Evolutionary conservation across 2,888 invertebrate genomes (phyloP), one percentile per base, ranked within the genome.

Genomic region (Gibbula magus): DNA sequence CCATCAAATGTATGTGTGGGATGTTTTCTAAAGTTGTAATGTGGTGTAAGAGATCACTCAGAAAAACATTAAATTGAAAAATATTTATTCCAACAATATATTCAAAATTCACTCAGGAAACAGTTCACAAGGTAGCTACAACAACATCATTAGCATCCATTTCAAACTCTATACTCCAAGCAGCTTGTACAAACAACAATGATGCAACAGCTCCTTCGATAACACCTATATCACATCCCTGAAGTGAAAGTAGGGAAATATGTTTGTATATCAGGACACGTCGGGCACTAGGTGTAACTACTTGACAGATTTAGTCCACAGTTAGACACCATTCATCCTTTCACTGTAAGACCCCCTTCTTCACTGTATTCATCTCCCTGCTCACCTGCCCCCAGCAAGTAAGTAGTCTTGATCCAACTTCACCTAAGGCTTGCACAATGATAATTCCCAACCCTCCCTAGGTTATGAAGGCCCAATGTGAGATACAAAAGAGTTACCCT

Each of bases 371-470:
- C 70, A 70, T 39, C 39, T 61, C 61, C 16, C 25, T 35, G 35
- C 70, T 35, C n/a, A 18, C 70, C 35, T n/a, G 39, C 70, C 67
- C 32, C 32, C 29, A 39, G 70, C 70, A 35, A 70, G 25, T 16
- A 25, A 16, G 10, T 18, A 29, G 20, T 10, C 70, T 35, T 70
- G 70, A 70, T 70, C 32, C 39, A 70, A 70, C 35, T 70, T 70
- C 35, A 39, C 70, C 70, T 70, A 70, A 70, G 29, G 39, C 39
- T 70, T 29, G 35, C 70, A 70, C 70, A 70, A 70, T 32, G 70
- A 32, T 70, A 70, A 70, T 70, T 70, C 70, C 70, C 10, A 52
- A 51, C 22, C 53, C 32, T 39, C 53, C 54, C 20, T 8, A 45
- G 45, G 45, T 45, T 45, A 45, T 45, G 4, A 10, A 45, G 45